A percentile compares a stretch with the other conserved stretches of the same genome.
phyloP scores from a whole-genome alignment of 1,140 invertebrate species.

The Kradibia gibbosae region DNA sequence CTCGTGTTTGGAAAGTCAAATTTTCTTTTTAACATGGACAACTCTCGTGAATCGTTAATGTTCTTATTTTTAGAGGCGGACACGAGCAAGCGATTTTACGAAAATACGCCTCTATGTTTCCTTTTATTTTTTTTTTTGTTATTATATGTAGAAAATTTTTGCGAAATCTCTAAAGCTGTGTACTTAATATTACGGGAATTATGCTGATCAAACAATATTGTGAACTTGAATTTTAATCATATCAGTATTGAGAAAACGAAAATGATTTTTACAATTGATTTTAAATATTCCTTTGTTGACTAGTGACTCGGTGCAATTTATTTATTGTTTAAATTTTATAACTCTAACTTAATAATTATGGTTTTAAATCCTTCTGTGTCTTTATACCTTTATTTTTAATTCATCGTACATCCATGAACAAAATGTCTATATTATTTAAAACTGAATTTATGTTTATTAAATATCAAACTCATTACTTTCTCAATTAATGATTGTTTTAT shows the following conservation, averaged over 20 bases:
- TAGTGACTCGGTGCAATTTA: slow-evolving; percentile 30
- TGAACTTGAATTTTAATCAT: slow-evolving; percentile 47
- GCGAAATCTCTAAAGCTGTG: not conserved
- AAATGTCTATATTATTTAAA: not conserved
- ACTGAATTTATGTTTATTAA: slow-evolving; percentile 6
- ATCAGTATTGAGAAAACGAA: not conserved
- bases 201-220: slow-evolving; percentile 7
- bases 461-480: not conserved
- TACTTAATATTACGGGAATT: slow-evolving; percentile 34
- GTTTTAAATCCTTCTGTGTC: slow-evolving; percentile 24
- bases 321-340: slow-evolving; percentile 32
- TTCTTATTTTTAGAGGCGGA: slow-evolving; percentile 14
- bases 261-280: not conserved
- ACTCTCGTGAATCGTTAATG: slow-evolving; percentile 29
- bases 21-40: slow-evolving; percentile 33
- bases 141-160: slow-evolving; percentile 10
- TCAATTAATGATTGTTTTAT: not conserved
- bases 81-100: slow-evolving; percentile 18
- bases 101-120: not conserved
- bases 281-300: slow-evolving; percentile 26
- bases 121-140: slow-evolving; percentile 23
- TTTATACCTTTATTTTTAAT: not conserved
- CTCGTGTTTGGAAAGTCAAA: slow-evolving; percentile 13
- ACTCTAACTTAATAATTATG: slow-evolving; percentile 20
- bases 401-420: not conserved